A percentile compares a stretch with the other conserved stretches of the same genome.
phyloP scores from a whole-genome alignment of 2,797 vertebrate genomes.

The Sebastes melanostomus region DNA sequence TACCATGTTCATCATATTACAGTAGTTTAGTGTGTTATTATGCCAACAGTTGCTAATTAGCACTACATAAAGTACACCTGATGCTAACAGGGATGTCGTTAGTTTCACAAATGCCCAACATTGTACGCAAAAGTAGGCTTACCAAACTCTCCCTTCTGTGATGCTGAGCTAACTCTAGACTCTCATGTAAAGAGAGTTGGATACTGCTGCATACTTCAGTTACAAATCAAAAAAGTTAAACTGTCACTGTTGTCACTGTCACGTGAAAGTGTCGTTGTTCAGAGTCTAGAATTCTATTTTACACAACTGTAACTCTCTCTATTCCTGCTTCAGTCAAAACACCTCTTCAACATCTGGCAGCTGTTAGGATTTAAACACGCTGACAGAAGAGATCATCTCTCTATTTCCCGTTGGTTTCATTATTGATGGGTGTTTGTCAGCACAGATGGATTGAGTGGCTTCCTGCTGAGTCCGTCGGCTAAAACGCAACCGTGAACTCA shows the following conservation, averaged over 20 bases:
- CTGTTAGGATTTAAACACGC: background rate
- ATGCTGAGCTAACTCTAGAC: background rate
- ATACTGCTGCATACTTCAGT: background rate
- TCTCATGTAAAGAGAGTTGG: background rate
- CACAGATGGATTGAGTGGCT: constrained; percentile 36
- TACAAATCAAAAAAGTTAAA: background rate
- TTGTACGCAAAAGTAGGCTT: background rate
- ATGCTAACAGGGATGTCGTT: background rate
- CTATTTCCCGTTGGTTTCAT: constrained; percentile 32
- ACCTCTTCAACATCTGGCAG: constrained; percentile 25
- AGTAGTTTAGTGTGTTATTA: background rate
- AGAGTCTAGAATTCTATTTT: background rate
- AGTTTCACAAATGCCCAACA: background rate
- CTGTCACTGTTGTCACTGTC: background rate
- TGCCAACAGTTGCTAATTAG: background rate
- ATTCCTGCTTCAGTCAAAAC: background rate
- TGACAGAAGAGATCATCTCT: constrained; percentile 27
- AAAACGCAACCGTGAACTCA: constrained; percentile 25
- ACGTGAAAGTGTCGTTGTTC: background rate
- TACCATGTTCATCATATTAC: background rate
- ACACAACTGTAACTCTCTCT: background rate
- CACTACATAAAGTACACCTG: background rate
- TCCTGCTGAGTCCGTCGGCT: constrained; percentile 18
- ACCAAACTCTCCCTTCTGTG: background rate
- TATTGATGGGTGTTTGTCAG: constrained; percentile 51